These are phyloP conservation scores for Philopotamus ludificatus DNA, from an alignment of 1,140 invertebrate genomes.

Conservation along the genomic window DNA sequence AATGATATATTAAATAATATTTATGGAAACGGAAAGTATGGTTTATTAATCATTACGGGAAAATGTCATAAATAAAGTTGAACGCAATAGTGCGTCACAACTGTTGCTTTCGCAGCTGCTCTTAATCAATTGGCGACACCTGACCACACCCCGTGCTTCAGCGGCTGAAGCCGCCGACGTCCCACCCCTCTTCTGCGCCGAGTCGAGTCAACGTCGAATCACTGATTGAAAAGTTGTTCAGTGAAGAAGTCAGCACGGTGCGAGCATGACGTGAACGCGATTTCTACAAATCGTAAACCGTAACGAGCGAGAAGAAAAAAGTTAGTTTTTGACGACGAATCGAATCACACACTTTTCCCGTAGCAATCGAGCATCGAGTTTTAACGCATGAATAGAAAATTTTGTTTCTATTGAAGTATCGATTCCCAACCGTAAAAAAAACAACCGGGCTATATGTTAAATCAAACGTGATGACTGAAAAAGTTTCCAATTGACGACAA, in stretches of 20 bases:
- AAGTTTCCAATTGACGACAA: not conserved
- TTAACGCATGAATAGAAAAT: too few relatives aligned
- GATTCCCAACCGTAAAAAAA: not conserved
- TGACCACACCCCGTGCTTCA: too few relatives aligned
- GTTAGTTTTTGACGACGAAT: too few relatives aligned
- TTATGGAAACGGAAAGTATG: too few relatives aligned
- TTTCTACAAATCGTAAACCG: not conserved
- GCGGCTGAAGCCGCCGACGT: not conserved
- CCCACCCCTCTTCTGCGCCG: slow-evolving; percentile 2
- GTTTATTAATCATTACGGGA: too few relatives aligned
- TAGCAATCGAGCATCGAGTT: not conserved
- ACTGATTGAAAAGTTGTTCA: not conserved
- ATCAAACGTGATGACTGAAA: not conserved
- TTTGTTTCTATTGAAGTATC: not conserved
- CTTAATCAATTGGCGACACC: too few relatives aligned
- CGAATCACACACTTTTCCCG: too few relatives aligned
- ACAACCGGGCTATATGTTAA: not conserved
- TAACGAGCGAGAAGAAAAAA: too few relatives aligned
- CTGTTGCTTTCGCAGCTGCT: too few relatives aligned
- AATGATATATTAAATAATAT: too few relatives aligned
- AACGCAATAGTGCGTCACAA: too few relatives aligned
- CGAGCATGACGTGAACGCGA: slow-evolving; percentile 23
- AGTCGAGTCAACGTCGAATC: slow-evolving; percentile 9
- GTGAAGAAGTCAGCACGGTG: slow-evolving; percentile 5
- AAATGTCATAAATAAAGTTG: too few relatives aligned